phyloP scores from a whole-genome alignment of 2,113 vertebrate genomes.

The Eleginops maclovinus region DNA sequence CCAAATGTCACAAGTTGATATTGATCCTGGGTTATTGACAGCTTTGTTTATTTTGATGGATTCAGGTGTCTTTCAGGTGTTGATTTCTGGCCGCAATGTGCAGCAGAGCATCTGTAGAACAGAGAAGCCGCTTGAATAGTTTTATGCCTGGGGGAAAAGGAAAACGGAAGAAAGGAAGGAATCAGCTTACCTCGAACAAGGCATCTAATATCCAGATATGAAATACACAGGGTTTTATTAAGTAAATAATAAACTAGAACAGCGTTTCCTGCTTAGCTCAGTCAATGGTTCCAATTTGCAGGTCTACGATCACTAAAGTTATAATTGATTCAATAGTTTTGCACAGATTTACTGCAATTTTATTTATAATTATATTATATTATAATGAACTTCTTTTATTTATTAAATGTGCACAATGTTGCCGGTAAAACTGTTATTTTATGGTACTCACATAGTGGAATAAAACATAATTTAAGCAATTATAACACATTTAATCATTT shows the following conservation, averaged over 20 bases:
- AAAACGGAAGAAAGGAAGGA: not conserved
- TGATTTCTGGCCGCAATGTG: conserved; percentile 19
- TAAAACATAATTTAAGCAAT: not conserved
- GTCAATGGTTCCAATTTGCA: not conserved
- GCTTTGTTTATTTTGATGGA: conserved; percentile 40
- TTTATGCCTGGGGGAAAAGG: not conserved
- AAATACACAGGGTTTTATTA: not conserved
- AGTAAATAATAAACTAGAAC: not conserved
- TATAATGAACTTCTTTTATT: not conserved
- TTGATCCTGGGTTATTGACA: conserved; percentile 35
- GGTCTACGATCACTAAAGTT: not conserved
- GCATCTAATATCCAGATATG: not conserved
- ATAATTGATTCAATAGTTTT: no score
- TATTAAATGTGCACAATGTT: not conserved
- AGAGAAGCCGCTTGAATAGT: not conserved
- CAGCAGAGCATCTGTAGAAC: not conserved
- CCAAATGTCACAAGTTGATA: conserved; percentile 66
- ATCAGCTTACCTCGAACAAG: not conserved
- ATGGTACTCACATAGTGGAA: not conserved
- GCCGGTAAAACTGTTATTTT: not conserved
- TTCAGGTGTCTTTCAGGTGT: conserved; percentile 13
- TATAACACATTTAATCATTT: not conserved
- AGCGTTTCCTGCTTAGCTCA: not conserved
- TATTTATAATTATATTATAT: not conserved
- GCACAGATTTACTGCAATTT: not conserved